Percentiles rank a stretch among this genome's conserved stretches.
phyloP scores from a whole-genome alignment of 2,888 invertebrate species.

The Dyspetes luteomarginatus region DNA sequence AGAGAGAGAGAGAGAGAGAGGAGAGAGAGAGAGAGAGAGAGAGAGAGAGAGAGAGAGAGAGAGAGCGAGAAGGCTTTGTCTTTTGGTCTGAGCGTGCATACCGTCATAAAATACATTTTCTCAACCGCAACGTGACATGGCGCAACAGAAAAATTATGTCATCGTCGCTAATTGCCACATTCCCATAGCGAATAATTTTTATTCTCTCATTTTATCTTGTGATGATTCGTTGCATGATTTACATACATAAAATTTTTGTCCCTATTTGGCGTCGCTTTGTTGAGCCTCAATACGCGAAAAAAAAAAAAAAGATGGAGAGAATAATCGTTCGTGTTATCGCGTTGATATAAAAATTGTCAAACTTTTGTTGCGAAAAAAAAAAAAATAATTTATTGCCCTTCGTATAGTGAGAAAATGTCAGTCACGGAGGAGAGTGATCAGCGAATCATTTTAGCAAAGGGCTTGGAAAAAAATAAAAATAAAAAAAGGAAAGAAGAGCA shows the following conservation, averaged over 20 bases:
- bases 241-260: too few species aligned
- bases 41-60: neutral
- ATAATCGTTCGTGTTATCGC: neutral
- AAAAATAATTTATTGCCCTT: neutral
- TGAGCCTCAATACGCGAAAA: too few species aligned
- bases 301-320: neutral
- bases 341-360: too few species aligned
- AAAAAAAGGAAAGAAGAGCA: neutral
- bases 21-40: neutral
- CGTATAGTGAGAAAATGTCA: neutral
- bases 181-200: neutral
- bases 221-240: neutral
- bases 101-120: constrained; percentile 36
- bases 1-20: neutral
- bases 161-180: constrained; percentile 6
- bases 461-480: neutral
- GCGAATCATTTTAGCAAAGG: neutral
- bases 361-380: neutral
- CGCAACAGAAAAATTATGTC: constrained; percentile 26
- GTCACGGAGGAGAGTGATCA: neutral
- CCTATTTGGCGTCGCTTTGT: neutral
- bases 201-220: neutral
- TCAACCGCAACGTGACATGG: constrained; percentile 3
- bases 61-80: constrained; percentile 10
- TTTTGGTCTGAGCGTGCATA: constrained; percentile 15